phyloP scores from a whole-genome alignment of 2,888 invertebrate genomes.

The Hipparchia sbordonii region DNA sequence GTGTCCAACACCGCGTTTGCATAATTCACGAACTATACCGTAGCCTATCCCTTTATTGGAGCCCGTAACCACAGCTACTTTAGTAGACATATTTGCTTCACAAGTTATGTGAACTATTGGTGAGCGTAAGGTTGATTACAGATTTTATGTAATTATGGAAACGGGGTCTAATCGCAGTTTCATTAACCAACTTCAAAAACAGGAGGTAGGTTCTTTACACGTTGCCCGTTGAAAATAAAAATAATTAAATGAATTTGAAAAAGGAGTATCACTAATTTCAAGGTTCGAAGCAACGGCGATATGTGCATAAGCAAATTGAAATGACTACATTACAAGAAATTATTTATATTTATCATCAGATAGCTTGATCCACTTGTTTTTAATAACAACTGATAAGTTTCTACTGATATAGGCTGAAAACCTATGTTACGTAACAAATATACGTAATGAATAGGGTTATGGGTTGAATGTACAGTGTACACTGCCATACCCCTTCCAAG shows the following conservation, averaged over 20 bases:
- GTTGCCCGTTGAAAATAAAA: background rate
- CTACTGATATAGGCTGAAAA: background rate
- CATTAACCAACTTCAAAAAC: too few relatives aligned
- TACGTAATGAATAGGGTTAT: too few relatives aligned
- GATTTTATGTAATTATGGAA: slow-evolving; percentile 10
- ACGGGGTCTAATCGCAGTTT: background rate
- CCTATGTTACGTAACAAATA: too few relatives aligned
- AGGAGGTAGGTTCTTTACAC: background rate
- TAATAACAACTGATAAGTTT: background rate
- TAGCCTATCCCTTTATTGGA: slow-evolving; percentile 86
- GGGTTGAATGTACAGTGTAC: too few relatives aligned
- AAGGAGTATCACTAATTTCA: too few relatives aligned
- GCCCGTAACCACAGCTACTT: slow-evolving; percentile 79
- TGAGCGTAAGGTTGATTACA: background rate
- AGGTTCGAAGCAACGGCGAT: too few relatives aligned
- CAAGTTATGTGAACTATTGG: background rate
- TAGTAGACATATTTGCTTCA: slow-evolving; percentile 30
- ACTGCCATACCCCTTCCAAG: too few relatives aligned
- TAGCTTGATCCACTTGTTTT: background rate
- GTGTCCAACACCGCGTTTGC: slow-evolving; percentile 81
- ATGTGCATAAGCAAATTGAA: too few relatives aligned
- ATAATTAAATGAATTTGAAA: too few relatives aligned
- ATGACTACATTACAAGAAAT: background rate
- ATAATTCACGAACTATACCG: slow-evolving; percentile 83
- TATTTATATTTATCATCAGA: background rate